Evolutionary conservation across 2,797 vertebrate species (phyloP).

Genomic region (Eulemur coronatus): DNA sequence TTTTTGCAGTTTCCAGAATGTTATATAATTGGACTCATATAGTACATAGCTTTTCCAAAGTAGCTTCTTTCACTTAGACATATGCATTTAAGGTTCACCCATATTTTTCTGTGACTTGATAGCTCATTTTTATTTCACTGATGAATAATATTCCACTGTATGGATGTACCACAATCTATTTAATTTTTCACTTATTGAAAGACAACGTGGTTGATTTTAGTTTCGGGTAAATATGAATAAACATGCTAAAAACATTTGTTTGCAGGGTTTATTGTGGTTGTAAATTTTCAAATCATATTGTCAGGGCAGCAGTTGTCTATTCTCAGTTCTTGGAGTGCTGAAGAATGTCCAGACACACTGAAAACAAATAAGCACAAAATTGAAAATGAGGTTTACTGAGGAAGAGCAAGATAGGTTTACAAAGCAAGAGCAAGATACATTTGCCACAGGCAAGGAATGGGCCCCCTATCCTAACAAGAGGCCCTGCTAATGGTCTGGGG

Average conservation of each 20-base stretch:
- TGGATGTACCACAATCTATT: neutral
- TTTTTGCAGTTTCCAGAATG: neutral
- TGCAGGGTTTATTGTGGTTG: neutral
- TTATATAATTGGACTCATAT: neutral
- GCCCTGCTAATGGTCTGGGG: no score
- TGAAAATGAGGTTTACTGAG: no score
- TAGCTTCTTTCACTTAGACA: neutral
- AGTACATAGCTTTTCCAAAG: neutral
- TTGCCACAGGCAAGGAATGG: no score
- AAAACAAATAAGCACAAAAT: no score
- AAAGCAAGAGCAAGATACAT: no score
- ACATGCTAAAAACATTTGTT: neutral
- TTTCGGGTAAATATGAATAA: neutral
- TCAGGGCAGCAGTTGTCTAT: no score
- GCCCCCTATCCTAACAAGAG: no score
- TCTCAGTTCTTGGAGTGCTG: no score
- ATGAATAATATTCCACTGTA: neutral
- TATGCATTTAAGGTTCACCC: neutral
- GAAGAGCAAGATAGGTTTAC: no score
- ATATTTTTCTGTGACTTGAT: neutral
- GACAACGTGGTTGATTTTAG: neutral
- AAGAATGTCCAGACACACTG: no score
- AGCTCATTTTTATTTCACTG: neutral
- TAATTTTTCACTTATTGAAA: neutral
- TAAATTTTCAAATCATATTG: neutral